Conservation (phyloP, 2,888 invertebrate species). For the Dryomyza anilis region DNA sequence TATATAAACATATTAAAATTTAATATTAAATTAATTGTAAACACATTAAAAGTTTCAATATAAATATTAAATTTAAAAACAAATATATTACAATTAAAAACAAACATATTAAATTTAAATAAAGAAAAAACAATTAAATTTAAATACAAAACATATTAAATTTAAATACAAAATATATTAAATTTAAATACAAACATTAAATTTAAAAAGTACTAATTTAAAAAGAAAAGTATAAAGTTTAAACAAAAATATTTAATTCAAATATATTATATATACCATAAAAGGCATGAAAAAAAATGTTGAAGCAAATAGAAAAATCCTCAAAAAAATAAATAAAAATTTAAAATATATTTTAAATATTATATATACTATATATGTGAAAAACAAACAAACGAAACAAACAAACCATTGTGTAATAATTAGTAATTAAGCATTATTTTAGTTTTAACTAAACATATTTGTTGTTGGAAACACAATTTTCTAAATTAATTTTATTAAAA, state of each 20-base stretch:
- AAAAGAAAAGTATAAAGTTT: too few relatives aligned
- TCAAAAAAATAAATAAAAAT: constrained; percentile 27
- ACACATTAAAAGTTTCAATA: constrained; percentile 26
- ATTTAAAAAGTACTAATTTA: too few relatives aligned
- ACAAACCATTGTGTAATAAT: constrained; percentile 33
- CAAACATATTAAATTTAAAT: too few relatives aligned
- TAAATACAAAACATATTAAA: constrained; percentile 10
- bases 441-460: too few relatives aligned
- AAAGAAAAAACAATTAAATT: too few relatives aligned
- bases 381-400: too few relatives aligned
- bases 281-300: constrained; percentile 16
- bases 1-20: too few relatives aligned
- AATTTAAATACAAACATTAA: too few relatives aligned
- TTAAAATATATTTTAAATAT: constrained; percentile 22
- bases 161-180: not conserved
- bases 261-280: constrained; percentile 11
- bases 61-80: constrained; percentile 36
- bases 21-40: constrained; percentile 9
- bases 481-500: not conserved
- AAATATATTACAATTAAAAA: constrained; percentile 35
- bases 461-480: constrained; percentile 4
- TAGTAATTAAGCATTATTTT: constrained; percentile 20
- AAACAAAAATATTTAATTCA: too few relatives aligned
- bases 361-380: constrained; percentile 13
- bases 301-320: constrained; percentile 20